Conservation (phyloP, 2,888 invertebrate species). For the Andrena bicolor region DNA sequence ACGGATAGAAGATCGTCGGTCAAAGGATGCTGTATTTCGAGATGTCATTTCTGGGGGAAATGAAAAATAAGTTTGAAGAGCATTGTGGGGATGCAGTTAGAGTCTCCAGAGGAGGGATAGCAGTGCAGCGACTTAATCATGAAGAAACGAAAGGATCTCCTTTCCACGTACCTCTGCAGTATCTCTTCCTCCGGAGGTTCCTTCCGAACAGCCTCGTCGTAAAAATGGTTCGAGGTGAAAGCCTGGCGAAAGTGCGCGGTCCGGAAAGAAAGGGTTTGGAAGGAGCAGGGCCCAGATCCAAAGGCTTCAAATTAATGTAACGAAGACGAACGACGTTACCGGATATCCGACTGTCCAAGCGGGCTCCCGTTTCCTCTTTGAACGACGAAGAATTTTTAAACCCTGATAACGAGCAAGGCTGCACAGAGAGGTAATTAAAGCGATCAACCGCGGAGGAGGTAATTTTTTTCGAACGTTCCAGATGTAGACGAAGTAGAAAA, state of each 20-base stretch:
- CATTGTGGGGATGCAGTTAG: not conserved
- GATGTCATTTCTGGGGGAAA: not conserved
- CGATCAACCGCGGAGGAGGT: not conserved
- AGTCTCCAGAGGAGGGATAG: not conserved
- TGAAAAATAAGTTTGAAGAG: not conserved
- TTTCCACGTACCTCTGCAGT: not conserved
- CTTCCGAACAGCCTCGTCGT: slow-evolving; percentile 28
- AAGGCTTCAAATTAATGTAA: slow-evolving; percentile 57
- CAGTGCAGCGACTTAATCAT: slow-evolving; percentile 60
- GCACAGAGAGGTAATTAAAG: slow-evolving; percentile 14
- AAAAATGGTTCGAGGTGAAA: slow-evolving; percentile 50
- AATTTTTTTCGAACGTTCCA: not conserved
- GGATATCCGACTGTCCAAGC: slow-evolving; percentile 8
- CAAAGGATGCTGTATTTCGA: not conserved
- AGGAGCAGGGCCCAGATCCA: not conserved
- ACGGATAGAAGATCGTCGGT: not conserved
- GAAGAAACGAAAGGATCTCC: slow-evolving; percentile 58
- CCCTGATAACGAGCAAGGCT: not conserved
- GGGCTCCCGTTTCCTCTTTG: not conserved
- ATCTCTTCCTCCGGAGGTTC: slow-evolving; percentile 13
- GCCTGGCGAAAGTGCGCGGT: slow-evolving; percentile 9
- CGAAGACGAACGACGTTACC: slow-evolving; percentile 64
- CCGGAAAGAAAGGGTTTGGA: not conserved
- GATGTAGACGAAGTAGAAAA: not conserved
- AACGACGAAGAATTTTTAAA: slow-evolving; percentile 20